These are phyloP conservation scores for Aromia moschata DNA, from an alignment of 2,888 invertebrate species.

Conservation along the genomic window DNA sequence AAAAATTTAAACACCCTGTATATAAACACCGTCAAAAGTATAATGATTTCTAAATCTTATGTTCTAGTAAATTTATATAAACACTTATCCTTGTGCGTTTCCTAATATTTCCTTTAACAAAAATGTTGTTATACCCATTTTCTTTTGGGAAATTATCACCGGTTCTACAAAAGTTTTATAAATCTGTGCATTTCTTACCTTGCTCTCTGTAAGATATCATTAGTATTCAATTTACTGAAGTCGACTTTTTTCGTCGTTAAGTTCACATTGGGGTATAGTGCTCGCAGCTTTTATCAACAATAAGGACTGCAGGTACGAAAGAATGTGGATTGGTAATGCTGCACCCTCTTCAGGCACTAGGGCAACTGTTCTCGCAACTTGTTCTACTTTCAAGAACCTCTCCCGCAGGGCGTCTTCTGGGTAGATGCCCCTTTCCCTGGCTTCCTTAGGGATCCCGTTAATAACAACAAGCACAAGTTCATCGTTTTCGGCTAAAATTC, in stretches of 20 bases:
- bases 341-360: slow-evolving; percentile 90
- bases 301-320: slow-evolving; percentile 91
- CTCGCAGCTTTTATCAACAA: slow-evolving; percentile 75
- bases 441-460: slow-evolving; percentile 79
- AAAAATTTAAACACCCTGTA: no score
- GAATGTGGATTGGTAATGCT: slow-evolving; percentile 80
- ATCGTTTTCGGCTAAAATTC: slow-evolving; percentile 72
- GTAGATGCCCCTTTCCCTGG: slow-evolving; percentile 82
- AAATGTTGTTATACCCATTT: no score
- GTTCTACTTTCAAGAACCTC: slow-evolving; percentile 83
- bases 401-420: slow-evolving; percentile 88
- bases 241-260: slow-evolving; percentile 79
- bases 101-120: no score
- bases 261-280: slow-evolving; percentile 77
- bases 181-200: no score
- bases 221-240: slow-evolving; percentile 80
- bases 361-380: slow-evolving; percentile 84
- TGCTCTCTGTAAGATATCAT: slow-evolving; percentile 89
- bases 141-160: no score
- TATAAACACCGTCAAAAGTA: no score
- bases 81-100: no score
- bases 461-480: slow-evolving; percentile 82
- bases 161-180: no score
- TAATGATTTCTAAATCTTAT: no score
- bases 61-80: no score